Evolutionary conservation across 2,113 vertebrate genomes (phyloP), one percentile per base, ranked within the genome.

Genomic region (Xiphophorus hellerii): DNA sequence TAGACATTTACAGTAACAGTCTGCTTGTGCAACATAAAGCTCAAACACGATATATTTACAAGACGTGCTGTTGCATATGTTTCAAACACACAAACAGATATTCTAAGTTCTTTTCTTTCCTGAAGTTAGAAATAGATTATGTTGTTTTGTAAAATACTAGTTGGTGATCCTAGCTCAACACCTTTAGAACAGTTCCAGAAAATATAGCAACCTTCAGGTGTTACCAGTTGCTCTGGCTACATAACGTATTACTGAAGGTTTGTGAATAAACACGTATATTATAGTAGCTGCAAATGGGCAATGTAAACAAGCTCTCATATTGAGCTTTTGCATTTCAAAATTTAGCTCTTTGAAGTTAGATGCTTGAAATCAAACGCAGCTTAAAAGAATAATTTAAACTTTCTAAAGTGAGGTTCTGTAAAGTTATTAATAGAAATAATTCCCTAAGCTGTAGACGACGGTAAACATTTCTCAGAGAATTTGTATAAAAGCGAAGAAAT

Each of bases 61-160:
- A 66, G 66, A n/a, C n/a, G 30, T 81, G 44, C 51, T n/a, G 25
- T 10, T 58, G 39, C 66, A 27, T 79, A 44, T 62, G 60, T 86
- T n/a, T 17, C 33, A 72, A 64, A 31, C 70, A 71, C 28, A 76
- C 5, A 35, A 63, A 71, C 28, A 76, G 5, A 39, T n/a, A 76
- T 9, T 22, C 13, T 9, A 17, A 79, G 62, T 30, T 69, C 8
- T 60, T 28, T 29, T 69, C 44, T 66, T n/a, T 29, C 13, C 60
- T 80, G 78, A 74, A 73, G 62, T 67, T 42, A 86, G 54, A 88
- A 87, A 78, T 82, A 66, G 60, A 70, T 68, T 29, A 62, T 89
- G 86, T 84, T 88, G 73, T 89, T 22, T 73, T 27, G 77, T 42
- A 73, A 89, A 89, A 88, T 83, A 84, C 37, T 9, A 28, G 33